Evolutionary conservation across 1,140 invertebrate species (phyloP).

Genomic region (Ruditapes philippinarum): DNA sequence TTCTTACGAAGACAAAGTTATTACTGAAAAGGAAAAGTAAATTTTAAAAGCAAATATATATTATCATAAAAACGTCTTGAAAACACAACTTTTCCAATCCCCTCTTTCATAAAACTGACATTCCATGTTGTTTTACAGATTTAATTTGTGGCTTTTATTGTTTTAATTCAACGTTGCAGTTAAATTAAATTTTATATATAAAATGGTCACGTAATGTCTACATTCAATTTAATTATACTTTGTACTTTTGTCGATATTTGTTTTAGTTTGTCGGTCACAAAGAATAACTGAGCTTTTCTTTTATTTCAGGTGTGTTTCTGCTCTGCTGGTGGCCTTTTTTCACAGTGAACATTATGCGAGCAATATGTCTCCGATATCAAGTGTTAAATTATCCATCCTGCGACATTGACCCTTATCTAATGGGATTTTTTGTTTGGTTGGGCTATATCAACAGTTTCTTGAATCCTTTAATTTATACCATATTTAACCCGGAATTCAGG

Average conservation of each 20-base stretch:
- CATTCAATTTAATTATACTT: no score
- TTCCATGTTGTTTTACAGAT: no score
- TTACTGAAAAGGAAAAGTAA: not conserved
- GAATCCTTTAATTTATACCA: slow-evolving; percentile 99
- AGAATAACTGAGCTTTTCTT: slow-evolving; percentile 57
- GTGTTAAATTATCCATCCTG: slow-evolving; percentile 79
- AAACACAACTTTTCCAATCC: no score
- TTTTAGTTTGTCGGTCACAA: no score
- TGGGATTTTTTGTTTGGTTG: slow-evolving; percentile 97
- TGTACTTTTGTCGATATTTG: no score
- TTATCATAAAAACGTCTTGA: no score
- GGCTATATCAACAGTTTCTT: slow-evolving; percentile 99
- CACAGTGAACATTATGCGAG: slow-evolving; percentile 97
- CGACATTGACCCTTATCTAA: slow-evolving; percentile 80
- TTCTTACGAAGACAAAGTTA: not conserved
- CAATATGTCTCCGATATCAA: slow-evolving; percentile 92
- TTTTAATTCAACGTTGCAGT: no score
- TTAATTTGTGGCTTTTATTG: no score
- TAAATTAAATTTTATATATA: no score
- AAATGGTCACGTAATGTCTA: no score
- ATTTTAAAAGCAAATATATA: no score
- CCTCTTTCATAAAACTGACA: no score
- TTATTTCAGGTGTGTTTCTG: slow-evolving; percentile 94
- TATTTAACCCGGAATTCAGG: slow-evolving; percentile 99
- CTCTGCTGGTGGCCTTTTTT: slow-evolving; percentile 99